Evolutionary conservation across 2,113 vertebrate genomes (phyloP), one percentile per base, ranked within the genome.

Genomic region (Protobothrops flavoviridis): DNA sequence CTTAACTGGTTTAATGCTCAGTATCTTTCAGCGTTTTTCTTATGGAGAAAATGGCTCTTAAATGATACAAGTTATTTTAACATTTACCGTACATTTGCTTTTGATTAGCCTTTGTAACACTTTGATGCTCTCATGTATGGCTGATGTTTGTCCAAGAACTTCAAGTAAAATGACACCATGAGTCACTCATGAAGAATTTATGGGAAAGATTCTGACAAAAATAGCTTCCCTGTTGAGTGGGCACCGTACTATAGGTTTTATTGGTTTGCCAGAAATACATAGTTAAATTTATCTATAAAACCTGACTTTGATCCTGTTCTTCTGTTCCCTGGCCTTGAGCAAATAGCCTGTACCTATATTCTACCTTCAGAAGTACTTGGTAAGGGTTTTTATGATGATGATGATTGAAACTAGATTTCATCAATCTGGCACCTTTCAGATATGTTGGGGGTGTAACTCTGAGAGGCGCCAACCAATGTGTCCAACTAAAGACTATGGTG

Each of bases 151-250:
- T 95, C 95, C 96, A 97, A 95, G 95, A 96, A 97, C 95, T 95
- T 94, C 93, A 95, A 96, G 95, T 96, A 97, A 97, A 97, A 96
- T 97, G 96, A 96, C 96, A 97, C 96, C 95, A 95, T 95, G 96
- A 97, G 95, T 97, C 96, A 97, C 94, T 95, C 95, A n/a, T 45
- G 96, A 96, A 95, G 97, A 97, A 97, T 97, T 97, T 97, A 97
- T 96, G 95, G 97, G 96, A 97, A 90, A 96, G 95, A 97, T 95
- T 95, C 96, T 97, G 95, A 96, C 96, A 97, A 97, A 81, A 97
- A 97, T 96, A 97, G 96, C 94, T 96, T 96, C 96, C 94, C 96
- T 97, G 96, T 95, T 96, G 96, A 96, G 96, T 96, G 94, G 94
- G 94, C 90, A 94, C 93, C 93, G 94, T 95, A 96, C 95, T 96